Percentiles rank a stretch among this genome's conserved stretches.
Evolutionary conservation across 2,888 invertebrate genomes (phyloP).

Genomic region (Dichetophora obliterata): DNA sequence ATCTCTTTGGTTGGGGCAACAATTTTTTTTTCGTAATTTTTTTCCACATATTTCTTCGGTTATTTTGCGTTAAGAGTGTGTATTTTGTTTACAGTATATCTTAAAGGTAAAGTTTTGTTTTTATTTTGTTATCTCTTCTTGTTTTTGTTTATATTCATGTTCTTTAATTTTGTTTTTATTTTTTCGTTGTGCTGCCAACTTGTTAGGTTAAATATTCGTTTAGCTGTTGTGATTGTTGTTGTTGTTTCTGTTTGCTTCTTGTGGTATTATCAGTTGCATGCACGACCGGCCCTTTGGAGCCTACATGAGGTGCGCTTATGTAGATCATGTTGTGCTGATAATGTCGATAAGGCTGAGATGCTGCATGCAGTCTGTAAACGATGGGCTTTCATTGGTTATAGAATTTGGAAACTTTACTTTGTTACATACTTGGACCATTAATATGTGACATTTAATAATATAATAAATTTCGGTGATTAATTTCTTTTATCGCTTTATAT

Average conservation of each 20-base stretch:
- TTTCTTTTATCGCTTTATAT: too few species aligned
- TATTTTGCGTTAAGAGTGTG: not conserved
- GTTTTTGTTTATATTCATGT: constrained; percentile 11
- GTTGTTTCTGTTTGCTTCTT: constrained; percentile 21
- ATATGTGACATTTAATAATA: too few species aligned
- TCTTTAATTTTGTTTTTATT: constrained; percentile 19
- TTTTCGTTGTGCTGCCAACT: constrained; percentile 50
- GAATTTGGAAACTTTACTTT: too few species aligned
- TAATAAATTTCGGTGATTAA: too few species aligned
- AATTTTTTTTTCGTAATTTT: not conserved
- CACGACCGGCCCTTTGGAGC: constrained; percentile 11
- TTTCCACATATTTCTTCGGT: not conserved
- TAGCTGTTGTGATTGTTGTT: constrained; percentile 28
- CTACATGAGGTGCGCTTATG: constrained; percentile 18
- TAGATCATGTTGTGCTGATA: constrained; percentile 31
- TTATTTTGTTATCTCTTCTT: not conserved
- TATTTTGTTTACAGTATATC: not conserved
- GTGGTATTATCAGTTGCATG: not conserved
- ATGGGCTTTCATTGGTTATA: too few species aligned
- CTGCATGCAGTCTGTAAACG: not conserved
- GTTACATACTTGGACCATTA: too few species aligned
- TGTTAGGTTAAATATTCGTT: constrained; percentile 62
- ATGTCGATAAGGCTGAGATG: constrained; percentile 6
- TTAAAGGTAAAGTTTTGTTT: not conserved
- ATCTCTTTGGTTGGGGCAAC: not conserved